Evolutionary conservation across 2,113 vertebrate species (phyloP).

Genomic region (Atrichornis clamosus): DNA sequence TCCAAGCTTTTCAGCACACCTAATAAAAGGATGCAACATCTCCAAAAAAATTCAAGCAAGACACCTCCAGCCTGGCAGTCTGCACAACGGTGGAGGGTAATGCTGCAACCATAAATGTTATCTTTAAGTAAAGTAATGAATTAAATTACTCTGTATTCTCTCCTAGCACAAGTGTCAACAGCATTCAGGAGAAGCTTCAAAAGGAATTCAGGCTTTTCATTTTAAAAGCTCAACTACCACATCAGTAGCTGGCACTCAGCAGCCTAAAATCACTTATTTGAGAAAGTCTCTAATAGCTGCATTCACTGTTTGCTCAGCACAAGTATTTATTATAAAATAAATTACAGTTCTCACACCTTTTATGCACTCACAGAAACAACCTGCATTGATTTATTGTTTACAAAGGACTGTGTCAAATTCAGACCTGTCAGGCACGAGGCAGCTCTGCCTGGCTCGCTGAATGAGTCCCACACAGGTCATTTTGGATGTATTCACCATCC

Average conservation of each 20-base stretch:
- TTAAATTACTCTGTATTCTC: constrained; percentile 29
- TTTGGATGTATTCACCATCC: not conserved
- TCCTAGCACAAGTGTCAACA: constrained; percentile 5
- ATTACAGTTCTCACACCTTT: constrained; percentile 58
- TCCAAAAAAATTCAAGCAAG: not conserved
- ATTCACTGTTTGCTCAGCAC: constrained; percentile 57
- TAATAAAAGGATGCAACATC: not conserved
- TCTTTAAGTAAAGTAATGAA: constrained; percentile 47
- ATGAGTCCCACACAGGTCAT: not conserved
- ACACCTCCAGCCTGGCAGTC: not conserved
- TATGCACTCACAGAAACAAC: constrained; percentile 42
- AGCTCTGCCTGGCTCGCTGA: not conserved
- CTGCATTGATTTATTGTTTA: constrained; percentile 48
- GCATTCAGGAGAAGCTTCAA: constrained; percentile 34
- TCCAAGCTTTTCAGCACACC: not conserved
- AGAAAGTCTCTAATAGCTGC: constrained; percentile 54
- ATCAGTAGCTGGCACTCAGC: constrained; percentile 27
- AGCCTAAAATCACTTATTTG: constrained; percentile 63
- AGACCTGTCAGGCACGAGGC: not conserved
- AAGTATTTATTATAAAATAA: constrained; percentile 69
- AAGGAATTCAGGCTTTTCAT: constrained; percentile 39
- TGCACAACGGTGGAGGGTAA: not conserved
- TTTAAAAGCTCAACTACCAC: constrained; percentile 34
- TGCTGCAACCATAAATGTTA: not conserved
- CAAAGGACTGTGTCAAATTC: not conserved